Conservation (phyloP, 2,113 vertebrate genomes). For the Tringa solitaria region DNA sequence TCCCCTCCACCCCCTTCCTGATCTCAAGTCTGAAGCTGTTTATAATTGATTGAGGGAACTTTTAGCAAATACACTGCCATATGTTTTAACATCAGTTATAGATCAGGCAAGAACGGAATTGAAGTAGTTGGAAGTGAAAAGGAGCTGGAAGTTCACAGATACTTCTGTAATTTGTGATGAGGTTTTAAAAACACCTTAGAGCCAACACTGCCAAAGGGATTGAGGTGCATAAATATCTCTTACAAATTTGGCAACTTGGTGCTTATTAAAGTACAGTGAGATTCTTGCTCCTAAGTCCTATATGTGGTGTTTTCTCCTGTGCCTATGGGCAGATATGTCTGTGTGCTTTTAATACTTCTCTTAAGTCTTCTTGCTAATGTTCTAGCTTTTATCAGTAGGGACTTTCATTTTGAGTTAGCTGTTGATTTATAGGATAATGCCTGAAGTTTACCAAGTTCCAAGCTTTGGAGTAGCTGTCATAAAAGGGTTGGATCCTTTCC, state of each 20-base stretch:
- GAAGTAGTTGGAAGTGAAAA: slow-evolving; percentile 34
- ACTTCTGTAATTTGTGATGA: neutral
- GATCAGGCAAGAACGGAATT: neutral
- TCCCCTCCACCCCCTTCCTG: neutral
- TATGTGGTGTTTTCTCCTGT: neutral
- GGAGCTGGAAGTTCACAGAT: neutral
- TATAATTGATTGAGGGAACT: neutral
- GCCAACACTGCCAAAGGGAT: neutral
- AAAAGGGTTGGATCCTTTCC: neutral
- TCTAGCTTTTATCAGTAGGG: neutral
- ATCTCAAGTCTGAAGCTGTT: neutral
- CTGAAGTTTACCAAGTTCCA: neutral
- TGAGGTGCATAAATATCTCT: neutral
- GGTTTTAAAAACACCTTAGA: neutral
- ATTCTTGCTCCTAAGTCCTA: neutral
- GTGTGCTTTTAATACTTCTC: neutral
- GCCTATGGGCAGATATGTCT: neutral
- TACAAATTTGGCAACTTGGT: neutral
- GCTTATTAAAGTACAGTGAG: neutral
- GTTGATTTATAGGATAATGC: neutral
- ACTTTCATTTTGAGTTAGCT: neutral
- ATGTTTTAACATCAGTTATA: slow-evolving; percentile 31
- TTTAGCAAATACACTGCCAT: neutral
- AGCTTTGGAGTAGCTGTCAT: neutral
- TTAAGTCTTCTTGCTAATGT: neutral